These are phyloP conservation scores for Anaspis maculata DNA, from an alignment of 2,888 invertebrate genomes.

Conservation along the genomic window DNA sequence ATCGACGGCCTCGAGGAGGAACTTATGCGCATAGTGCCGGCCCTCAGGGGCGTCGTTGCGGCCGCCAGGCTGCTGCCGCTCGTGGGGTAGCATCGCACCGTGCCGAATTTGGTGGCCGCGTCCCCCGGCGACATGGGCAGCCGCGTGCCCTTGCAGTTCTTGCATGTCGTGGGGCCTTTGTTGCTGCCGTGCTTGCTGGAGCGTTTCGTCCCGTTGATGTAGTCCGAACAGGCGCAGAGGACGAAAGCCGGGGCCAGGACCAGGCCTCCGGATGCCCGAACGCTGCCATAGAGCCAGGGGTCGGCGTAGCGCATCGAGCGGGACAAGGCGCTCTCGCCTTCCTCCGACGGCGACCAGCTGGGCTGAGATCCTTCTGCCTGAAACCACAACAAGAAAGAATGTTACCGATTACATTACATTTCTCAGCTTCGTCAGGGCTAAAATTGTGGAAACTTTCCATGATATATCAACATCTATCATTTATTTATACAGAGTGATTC, in stretches of 20 bases:
- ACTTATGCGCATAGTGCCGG: slow-evolving; percentile 58
- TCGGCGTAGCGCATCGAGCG: slow-evolving; percentile 81
- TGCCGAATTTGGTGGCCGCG: slow-evolving; percentile 50
- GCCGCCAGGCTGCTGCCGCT: no score
- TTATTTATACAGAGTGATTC: no score
- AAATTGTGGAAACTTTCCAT: no score
- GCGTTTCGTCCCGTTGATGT: slow-evolving; percentile 67
- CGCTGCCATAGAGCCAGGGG: slow-evolving; percentile 78
- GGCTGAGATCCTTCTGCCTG: slow-evolving; percentile 29
- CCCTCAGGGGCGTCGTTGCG: slow-evolving; percentile 41
- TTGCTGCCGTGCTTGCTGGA: no score
- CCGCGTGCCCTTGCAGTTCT: slow-evolving; percentile 76
- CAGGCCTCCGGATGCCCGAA: slow-evolving; percentile 44
- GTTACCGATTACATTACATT: no score
- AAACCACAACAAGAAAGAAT: no score
- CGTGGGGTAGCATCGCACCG: slow-evolving; percentile 46
- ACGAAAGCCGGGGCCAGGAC: slow-evolving; percentile 57
- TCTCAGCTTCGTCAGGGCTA: no score
- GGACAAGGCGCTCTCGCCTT: slow-evolving; percentile 63
- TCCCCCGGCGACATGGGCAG: slow-evolving; percentile 55
- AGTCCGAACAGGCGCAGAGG: slow-evolving; percentile 75
- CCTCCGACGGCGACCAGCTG: slow-evolving; percentile 42
- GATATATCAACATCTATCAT: no score
- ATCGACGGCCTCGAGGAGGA: slow-evolving; percentile 57
- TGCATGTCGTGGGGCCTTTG: slow-evolving; percentile 71